These are phyloP conservation scores for Macrosiphum euphorbiae DNA, from an alignment of 2,888 invertebrate species.

Conservation along the genomic window DNA sequence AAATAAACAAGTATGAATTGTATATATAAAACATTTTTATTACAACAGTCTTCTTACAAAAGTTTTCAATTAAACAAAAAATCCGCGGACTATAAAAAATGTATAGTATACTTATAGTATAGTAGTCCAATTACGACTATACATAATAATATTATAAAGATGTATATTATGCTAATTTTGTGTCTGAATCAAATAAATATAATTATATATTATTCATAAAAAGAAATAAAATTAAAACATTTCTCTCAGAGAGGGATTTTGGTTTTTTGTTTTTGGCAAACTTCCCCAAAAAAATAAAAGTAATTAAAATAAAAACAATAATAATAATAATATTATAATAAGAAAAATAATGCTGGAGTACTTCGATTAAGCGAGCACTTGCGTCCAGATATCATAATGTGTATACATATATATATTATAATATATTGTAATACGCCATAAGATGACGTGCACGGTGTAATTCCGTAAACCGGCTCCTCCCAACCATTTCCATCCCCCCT, in stretches of 20 bases:
- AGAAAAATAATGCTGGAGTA: conserved; percentile 29
- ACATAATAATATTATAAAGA: conserved; percentile 22
- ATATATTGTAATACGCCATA: neutral
- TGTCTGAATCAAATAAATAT: conserved; percentile 44
- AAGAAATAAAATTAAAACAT: neutral
- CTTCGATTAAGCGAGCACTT: conserved; percentile 7
- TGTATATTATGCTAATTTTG: conserved; percentile 37
- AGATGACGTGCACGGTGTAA: neutral
- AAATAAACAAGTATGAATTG: neutral
- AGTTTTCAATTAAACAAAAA: conserved; percentile 58
- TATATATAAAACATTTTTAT: conserved; percentile 61
- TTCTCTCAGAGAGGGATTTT: neutral
- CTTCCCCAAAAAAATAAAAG: conserved; percentile 12
- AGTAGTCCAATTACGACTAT: conserved; percentile 32
- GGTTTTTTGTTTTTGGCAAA: conserved; percentile 25
- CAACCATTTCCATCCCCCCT: neutral
- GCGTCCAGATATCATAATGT: conserved; percentile 2
- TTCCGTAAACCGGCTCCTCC: neutral
- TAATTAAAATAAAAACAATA: conserved; percentile 33
- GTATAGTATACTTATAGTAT: neutral
- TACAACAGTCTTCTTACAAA: conserved; percentile 63
- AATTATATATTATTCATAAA: conserved; percentile 11
- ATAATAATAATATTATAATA: conserved; percentile 32
- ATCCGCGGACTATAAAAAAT: conserved; percentile 32
- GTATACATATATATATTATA: conserved; percentile 15